A percentile compares a stretch with the other conserved stretches of the same genome.
phyloP scores from a whole-genome alignment of 2,113 vertebrate genomes.

The Crotalus helleri region DNA sequence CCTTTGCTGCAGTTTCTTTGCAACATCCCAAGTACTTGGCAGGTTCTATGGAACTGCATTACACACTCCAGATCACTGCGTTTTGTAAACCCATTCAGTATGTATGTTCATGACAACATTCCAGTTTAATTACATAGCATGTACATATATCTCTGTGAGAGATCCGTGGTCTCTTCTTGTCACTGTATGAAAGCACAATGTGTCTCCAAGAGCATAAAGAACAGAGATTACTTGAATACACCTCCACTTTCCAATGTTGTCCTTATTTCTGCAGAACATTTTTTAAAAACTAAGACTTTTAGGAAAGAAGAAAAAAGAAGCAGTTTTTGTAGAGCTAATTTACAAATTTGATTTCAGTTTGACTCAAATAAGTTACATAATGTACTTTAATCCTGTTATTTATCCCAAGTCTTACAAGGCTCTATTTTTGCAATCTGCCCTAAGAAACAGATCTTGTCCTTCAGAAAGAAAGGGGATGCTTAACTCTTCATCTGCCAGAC shows the following conservation, averaged over 20 bases:
- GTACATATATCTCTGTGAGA: background rate
- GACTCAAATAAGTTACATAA: background rate
- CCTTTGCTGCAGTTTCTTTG: background rate
- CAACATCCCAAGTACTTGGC: background rate
- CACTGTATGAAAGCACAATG: background rate
- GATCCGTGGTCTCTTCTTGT: background rate
- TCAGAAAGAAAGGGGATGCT: background rate
- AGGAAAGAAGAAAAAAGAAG: background rate
- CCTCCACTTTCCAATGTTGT: background rate
- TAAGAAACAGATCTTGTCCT: background rate
- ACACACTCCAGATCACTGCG: background rate
- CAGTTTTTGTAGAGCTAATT: background rate
- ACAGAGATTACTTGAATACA: background rate
- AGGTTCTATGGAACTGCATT: background rate
- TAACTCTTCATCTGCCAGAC: background rate
- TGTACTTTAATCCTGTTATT: background rate
- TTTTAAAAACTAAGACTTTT: background rate
- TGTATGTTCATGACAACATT: background rate
- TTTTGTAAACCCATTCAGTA: background rate
- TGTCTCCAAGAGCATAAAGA: background rate
- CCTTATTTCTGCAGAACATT: background rate
- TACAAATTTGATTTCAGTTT: background rate
- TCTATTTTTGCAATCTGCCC: background rate
- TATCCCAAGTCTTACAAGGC: background rate
- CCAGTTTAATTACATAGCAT: background rate